These are phyloP conservation scores for Drosophila prolongata DNA, from an alignment of 2,888 invertebrate genomes.

Conservation along the genomic window DNA sequence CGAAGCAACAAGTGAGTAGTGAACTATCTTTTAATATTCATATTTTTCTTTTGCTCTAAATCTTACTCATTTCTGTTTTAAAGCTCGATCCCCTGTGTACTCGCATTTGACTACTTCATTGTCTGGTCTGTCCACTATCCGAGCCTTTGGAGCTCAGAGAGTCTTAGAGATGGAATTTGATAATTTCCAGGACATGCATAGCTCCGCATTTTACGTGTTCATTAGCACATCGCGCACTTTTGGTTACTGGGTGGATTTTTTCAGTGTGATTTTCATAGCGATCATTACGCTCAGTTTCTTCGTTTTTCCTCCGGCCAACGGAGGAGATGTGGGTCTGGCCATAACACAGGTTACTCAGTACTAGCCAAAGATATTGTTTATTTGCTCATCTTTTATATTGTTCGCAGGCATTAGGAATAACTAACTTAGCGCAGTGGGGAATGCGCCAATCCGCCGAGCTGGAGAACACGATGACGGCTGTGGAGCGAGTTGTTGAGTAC, in stretches of 20 bases:
- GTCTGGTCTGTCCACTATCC: slow-evolving; percentile 95
- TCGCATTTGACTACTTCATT: slow-evolving; percentile 95
- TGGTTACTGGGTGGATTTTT: slow-evolving; percentile 95
- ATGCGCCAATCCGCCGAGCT: slow-evolving; percentile 96
- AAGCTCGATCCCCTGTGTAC: slow-evolving; percentile 97
- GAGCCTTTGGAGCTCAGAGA: slow-evolving; percentile 93
- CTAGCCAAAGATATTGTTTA: slow-evolving; percentile 88
- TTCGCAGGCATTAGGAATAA: slow-evolving; percentile 87
- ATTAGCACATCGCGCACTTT: slow-evolving; percentile 96
- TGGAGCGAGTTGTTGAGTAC: slow-evolving; percentile 92
- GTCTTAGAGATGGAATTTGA: slow-evolving; percentile 92
- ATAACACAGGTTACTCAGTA: slow-evolving; percentile 89
- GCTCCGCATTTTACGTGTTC: slow-evolving; percentile 96
- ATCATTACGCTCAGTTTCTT: slow-evolving; percentile 94
- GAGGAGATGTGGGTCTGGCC: slow-evolving; percentile 91
- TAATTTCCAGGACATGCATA: slow-evolving; percentile 92
- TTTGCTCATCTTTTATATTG: no score
- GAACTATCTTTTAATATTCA: no score
- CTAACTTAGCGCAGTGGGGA: slow-evolving; percentile 90
- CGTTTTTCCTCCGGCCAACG: slow-evolving; percentile 87
- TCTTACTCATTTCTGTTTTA: slow-evolving; percentile 3
- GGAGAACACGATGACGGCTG: slow-evolving; percentile 95
- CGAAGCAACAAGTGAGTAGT: slow-evolving; percentile 91
- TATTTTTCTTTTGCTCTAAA: no score
- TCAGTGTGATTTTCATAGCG: slow-evolving; percentile 94